Base-by-base conservation (phyloP, 2,888 invertebrate species). In the Macrosiphum euphorbiae region DNA sequence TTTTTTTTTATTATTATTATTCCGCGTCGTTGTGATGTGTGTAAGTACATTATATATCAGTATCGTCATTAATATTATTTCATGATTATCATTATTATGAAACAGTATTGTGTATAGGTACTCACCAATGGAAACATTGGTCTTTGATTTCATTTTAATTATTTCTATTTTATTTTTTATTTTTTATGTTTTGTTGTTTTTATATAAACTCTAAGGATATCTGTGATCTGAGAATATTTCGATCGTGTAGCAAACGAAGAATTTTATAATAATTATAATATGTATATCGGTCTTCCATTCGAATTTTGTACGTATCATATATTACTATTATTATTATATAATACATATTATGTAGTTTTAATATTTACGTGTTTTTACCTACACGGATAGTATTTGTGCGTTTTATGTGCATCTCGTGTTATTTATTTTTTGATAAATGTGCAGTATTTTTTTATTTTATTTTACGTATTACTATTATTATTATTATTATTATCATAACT, bases 391-490 rank as follows among this genome's bases (percentile, higher is more conserved):
- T 88, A 88, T 55, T 67, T 52, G 41, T 84, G n/a, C 90, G 50
- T 84, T 52, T 41, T 55, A 88, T 92, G 35, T 78, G 67, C 52
- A 91, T 78, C n/a, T 88, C 55, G n/a, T 86, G 50, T 94, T 94
- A 93, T 93, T 93, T 93, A 93, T 90, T 90, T 94, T 47, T 94
- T 20, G 61, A 94, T 86, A 94, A 90, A 90, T 90, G 89, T 86
- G 61, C 89, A 86, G 58, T 58, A 90, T 93, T 93, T 93, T 44
- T 88, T 89, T 90, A 89, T 90, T 47, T 88, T 58, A 84, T 26
- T 78, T 78, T 52, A 67, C 16, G 10, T 67, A 87, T 92, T 91
- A 92, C 26, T 50, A 58, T 91, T 44, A 55, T 84, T 55, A 85
- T 44, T 41, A 91, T 28, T n/a, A 91, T 67, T 67, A 35, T 78